phyloP scores from a whole-genome alignment of 2,888 invertebrate genomes.

The Liopterus haemorrhoidalis region DNA sequence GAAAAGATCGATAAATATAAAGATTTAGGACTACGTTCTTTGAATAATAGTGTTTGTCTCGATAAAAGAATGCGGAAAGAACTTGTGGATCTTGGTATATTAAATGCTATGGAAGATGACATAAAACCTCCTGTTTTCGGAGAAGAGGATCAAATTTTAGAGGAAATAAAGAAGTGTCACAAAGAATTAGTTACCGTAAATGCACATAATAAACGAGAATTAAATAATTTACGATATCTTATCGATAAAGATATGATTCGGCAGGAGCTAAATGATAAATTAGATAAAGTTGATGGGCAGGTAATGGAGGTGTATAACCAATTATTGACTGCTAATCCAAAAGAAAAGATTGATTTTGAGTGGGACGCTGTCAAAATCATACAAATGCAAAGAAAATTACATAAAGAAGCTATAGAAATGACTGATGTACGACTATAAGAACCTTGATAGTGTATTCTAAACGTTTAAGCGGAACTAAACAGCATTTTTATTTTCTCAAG shows the following conservation, averaged over 20 bases:
- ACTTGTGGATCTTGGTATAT: constrained; percentile 77
- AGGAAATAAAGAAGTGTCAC: constrained; percentile 82
- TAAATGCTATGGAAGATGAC: constrained; percentile 65
- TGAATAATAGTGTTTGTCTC: constrained; percentile 57
- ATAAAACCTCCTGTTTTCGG: constrained; percentile 45
- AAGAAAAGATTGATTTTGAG: constrained; percentile 52
- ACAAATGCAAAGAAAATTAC: constrained; percentile 17
- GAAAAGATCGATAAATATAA: constrained; percentile 9
- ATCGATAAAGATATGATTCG: constrained; percentile 38
- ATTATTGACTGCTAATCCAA: constrained; percentile 70
- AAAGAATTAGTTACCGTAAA: constrained; percentile 71
- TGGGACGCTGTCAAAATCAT: constrained; percentile 19
- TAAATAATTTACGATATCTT: constrained; percentile 46
- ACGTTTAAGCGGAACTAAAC: too few relatives aligned
- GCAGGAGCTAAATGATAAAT: constrained; percentile 42
- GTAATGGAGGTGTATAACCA: constrained; percentile 81
- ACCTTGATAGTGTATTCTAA: neutral
- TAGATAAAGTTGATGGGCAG: constrained; percentile 43
- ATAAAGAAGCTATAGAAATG: constrained; percentile 17
- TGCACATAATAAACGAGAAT: constrained; percentile 71
- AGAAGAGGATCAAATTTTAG: constrained; percentile 78
- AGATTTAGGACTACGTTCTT: constrained; percentile 13
- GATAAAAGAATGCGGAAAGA: constrained; percentile 81
- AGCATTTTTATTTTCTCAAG: too few relatives aligned
- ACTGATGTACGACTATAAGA: constrained; percentile 5